These are phyloP conservation scores for Semaprochilodus insignis DNA, from an alignment of 2,797 vertebrate species.

Conservation along the genomic window DNA sequence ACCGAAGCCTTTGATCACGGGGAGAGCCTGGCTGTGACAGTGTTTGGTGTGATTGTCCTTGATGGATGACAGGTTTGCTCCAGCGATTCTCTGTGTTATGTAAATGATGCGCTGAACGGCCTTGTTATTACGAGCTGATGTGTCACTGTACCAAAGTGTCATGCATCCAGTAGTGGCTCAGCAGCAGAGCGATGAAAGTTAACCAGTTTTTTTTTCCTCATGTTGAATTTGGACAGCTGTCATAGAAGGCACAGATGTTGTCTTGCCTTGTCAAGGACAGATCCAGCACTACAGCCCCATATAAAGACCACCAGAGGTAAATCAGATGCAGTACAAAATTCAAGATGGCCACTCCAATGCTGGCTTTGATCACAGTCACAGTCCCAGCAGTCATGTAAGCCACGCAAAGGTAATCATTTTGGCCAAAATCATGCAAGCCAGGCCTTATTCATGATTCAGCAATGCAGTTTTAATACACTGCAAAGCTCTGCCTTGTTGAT, in stretches of 20 bases:
- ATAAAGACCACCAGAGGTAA: background rate
- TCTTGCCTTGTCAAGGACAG: background rate
- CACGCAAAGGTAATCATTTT: too few relatives aligned
- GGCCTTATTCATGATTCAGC: too few relatives aligned
- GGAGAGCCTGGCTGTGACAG: slow-evolving; percentile 11
- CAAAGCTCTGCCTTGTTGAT: too few relatives aligned
- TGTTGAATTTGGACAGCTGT: slow-evolving; percentile 1
- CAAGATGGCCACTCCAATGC: too few relatives aligned
- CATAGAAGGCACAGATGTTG: background rate
- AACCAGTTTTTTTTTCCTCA: background rate
- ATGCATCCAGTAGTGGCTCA: background rate
- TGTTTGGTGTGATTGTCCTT: slow-evolving; percentile 31
- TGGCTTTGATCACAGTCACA: too few relatives aligned
- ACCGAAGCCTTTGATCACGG: slow-evolving; percentile 39
- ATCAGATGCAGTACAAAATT: too few relatives aligned
- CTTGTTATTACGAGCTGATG: slow-evolving; percentile 16
- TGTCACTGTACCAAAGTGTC: background rate
- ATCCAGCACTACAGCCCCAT: background rate
- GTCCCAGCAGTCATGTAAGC: too few relatives aligned
- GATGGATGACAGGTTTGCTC: slow-evolving; percentile 48
- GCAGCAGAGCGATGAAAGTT: background rate
- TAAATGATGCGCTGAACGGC: slow-evolving; percentile 31
- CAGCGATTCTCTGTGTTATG: slow-evolving; percentile 36
- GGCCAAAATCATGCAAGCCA: too few relatives aligned
- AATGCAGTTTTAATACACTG: too few relatives aligned